Base-by-base conservation (phyloP, 2,113 vertebrate genomes). In the Felis catus region DNA sequence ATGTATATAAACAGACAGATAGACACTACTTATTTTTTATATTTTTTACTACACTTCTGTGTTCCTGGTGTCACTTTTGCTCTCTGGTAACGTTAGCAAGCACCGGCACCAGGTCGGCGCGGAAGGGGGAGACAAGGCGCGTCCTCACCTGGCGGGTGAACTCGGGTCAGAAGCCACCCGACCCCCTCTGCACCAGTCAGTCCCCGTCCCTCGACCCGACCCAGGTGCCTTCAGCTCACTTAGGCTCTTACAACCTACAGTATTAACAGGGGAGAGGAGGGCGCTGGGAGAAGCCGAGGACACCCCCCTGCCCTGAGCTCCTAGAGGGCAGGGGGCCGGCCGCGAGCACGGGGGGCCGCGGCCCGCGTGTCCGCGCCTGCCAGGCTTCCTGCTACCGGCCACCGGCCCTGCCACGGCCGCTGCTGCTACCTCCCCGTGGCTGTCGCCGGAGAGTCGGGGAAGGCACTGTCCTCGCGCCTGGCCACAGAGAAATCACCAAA, bases 1-100 rank as follows among this genome's bases (percentile, higher is more conserved):
- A 73, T 99, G 98, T 98, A 91, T 98, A 98, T 98, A 98, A 98
- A 98, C 97, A 98, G 31, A 94, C 63, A 87, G 94, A 95, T 95
- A 53, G 91, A 98, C 98, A 98, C 97, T 98, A 98, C 98, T 98
- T 98, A 98, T 98, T 98, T 98, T 98, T 98, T 98, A 98, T 98
- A 98, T 97, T 99, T 99, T 98, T 95, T 98, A 98, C 98, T 98
- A 98, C 68, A 96, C 98, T 97, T 97, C 81, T 97, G 97, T 97
- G 98, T 98, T 98, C 95, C 97, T 98, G 97, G 88, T 97, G 79
- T 97, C 80, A 96, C 83, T 92, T 88, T 90, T 89, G 80, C 88
- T 96, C 93, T 19, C 41, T n/a, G 97, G 96, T 97, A 89, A 96
- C 45, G 1, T 39, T 48, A 36, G 92, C 63, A 41, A 1, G 39